Conservation (phyloP, 2,888 invertebrate species). For the Sturmia bella region DNA sequence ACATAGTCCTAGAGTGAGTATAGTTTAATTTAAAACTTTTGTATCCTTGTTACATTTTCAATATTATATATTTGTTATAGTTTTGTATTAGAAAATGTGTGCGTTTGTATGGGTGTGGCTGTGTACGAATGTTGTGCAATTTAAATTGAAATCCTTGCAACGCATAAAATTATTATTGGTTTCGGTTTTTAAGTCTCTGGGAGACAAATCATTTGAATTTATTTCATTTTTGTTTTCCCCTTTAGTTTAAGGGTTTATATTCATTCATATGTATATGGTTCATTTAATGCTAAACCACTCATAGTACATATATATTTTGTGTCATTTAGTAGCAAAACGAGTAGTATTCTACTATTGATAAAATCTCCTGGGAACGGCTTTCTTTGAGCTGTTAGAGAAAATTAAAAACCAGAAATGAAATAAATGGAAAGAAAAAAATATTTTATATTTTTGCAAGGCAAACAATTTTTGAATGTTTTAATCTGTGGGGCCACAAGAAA, state of each 20-base stretch:
- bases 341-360: constrained; percentile 40
- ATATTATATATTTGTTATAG: too few relatives aligned
- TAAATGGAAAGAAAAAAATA: constrained; percentile 1
- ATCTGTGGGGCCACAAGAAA: constrained; percentile 35
- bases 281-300: constrained; percentile 60
- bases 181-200: constrained; percentile 57
- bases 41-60: background rate
- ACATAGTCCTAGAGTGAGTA: constrained; percentile 82
- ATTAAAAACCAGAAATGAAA: constrained; percentile 49
- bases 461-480: constrained; percentile 57
- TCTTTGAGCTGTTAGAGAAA: constrained; percentile 40
- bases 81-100: background rate
- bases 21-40: background rate
- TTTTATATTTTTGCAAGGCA: constrained; percentile 43
- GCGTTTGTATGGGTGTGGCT: background rate
- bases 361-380: constrained; percentile 41
- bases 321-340: background rate
- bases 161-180: constrained; percentile 59
- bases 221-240: constrained; percentile 38
- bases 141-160: constrained; percentile 50
- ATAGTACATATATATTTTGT: constrained; percentile 48
- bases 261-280: constrained; percentile 54
- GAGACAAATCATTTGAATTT: constrained; percentile 62
- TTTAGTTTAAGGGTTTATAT: constrained; percentile 37
- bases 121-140: background rate